Evolutionary conservation across 2,797 vertebrate species (phyloP), one percentile per base, ranked within the genome.

Genomic region (Cynopterus sphinx): DNA sequence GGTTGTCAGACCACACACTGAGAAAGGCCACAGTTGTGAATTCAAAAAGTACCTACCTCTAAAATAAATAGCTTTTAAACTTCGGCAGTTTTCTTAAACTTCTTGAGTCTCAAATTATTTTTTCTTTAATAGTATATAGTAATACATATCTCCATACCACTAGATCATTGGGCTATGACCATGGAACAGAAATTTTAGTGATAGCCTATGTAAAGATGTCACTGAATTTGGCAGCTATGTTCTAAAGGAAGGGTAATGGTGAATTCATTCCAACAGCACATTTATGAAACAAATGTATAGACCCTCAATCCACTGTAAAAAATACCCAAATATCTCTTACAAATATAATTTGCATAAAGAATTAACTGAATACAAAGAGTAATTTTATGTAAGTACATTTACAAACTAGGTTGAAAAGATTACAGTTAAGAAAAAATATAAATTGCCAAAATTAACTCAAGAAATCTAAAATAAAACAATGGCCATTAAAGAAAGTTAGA

Each of bases 371-470:
- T 59, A 59, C 24, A 43, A 87, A 86, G 39, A 91, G 77, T 71
- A 78, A 93, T 31, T 78, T 94, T 70, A 73, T 63, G 41, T 77
- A 31, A 79, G 3, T 67, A 55, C 21, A 75, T 67, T 74, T 82
- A 31, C 63, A 95, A 94, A 87, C 57, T 75, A 84, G 41, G n/a
- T 74, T 91, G 43, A 96, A 90, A 93, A 82, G 10, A 73, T 85
- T 59, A 92, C 3, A 53, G 87, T 92, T 88, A 1, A 88, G 77
- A 22, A 75, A 87, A 87, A 91, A 15, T 57, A 24, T 41, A 81
- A 92, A 87, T 94, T 33, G 26, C 28, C 13, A 91, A 89, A 83
- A 26, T 46, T 33, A 65, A 86, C 4, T 28, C 31, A 90, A 96
- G 65, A 89, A 87, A 84, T 65, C 33, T 87, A 79, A 94, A 92